A percentile compares a stretch with the other conserved stretches of the same genome.
phyloP scores from a whole-genome alignment of 2,113 vertebrate genomes.

The Rhadina sibilatrix region DNA sequence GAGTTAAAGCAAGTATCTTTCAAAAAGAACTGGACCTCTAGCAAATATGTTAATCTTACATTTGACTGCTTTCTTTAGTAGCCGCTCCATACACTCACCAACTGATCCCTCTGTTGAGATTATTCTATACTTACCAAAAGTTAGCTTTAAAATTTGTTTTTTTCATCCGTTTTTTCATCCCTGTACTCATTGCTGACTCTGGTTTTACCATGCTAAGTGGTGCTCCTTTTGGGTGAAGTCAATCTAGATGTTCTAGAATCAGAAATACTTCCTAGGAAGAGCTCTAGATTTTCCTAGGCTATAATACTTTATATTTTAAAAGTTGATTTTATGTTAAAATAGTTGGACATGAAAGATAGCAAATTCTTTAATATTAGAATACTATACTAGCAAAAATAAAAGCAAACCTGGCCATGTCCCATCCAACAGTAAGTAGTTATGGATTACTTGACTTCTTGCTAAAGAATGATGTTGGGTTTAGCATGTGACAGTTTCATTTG shows the following conservation, averaged over 20 bases:
- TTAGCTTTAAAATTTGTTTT: background rate
- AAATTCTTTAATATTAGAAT: too few relatives aligned
- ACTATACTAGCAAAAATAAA: too few relatives aligned
- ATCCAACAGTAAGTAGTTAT: background rate
- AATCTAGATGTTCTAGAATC: background rate
- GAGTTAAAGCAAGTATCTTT: background rate
- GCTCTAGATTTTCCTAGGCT: background rate
- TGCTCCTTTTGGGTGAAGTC: background rate
- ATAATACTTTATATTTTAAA: background rate
- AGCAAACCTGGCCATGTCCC: background rate
- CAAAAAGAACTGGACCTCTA: background rate
- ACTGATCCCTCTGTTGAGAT: background rate
- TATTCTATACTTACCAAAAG: background rate
- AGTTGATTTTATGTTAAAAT: background rate
- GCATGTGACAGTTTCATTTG: background rate
- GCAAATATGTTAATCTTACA: background rate
- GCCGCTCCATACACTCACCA: background rate
- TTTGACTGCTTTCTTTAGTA: background rate
- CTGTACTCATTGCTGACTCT: background rate
- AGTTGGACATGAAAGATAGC: background rate
- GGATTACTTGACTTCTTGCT: background rate
- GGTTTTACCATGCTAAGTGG: too few relatives aligned
- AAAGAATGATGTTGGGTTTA: background rate
- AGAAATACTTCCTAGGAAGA: background rate
- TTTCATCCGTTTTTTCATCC: background rate